phyloP scores from a whole-genome alignment of 2,113 vertebrate genomes.

The Siphamia tubifer region DNA sequence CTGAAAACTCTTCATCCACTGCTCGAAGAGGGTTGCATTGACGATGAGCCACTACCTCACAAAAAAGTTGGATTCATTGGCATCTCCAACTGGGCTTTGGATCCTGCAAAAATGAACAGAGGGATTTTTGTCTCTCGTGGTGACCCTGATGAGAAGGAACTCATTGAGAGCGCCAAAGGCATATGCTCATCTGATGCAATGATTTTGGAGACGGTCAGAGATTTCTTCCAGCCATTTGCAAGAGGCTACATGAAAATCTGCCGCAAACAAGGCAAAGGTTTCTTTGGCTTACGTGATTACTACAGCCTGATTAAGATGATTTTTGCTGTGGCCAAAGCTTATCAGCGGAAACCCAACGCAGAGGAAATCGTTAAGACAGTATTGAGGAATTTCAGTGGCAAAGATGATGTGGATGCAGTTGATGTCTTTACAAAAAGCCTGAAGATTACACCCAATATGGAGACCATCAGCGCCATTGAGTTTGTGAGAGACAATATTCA shows the following conservation, averaged over 20 bases:
- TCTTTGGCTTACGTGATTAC: constrained; percentile 95
- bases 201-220: constrained; percentile 81
- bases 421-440: constrained; percentile 79
- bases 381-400: constrained; percentile 94
- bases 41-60: constrained; percentile 89
- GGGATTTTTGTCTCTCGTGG: constrained; percentile 94
- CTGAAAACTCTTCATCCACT: constrained; percentile 94
- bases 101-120: constrained; percentile 98
- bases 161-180: constrained; percentile 88
- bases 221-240: constrained; percentile 86
- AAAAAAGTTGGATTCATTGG: constrained; percentile 95
- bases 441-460: constrained; percentile 41
- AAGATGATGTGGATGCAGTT: constrained; percentile 82
- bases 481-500: constrained; percentile 87
- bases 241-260: constrained; percentile 85
- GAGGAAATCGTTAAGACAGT: constrained; percentile 81
- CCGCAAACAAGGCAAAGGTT: constrained; percentile 83
- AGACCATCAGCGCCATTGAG: constrained; percentile 79
- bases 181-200: constrained; percentile 88
- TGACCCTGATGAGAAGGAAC: constrained; percentile 85
- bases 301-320: constrained; percentile 98
- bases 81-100: constrained; percentile 98
- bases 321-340: constrained; percentile 81
- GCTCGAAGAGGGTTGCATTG: constrained; percentile 95
- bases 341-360: constrained; percentile 67